Evolutionary conservation across 2,888 invertebrate genomes (phyloP), one percentile per base, ranked within the genome.

Genomic region (Lycaena phlaeas): DNA sequence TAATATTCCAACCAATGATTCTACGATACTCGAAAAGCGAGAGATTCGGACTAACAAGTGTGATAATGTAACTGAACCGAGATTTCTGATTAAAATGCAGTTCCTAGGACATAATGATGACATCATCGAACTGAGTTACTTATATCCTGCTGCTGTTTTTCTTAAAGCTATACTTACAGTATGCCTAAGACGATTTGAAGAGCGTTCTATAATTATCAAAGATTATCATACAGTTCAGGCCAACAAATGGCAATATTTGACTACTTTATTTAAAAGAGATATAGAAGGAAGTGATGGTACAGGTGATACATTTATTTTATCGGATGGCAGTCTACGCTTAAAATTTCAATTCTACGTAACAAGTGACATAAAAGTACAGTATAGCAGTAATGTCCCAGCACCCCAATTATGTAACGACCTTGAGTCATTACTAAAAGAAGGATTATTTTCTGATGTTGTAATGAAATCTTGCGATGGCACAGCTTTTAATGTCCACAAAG

Each of bases 221-320:
- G 81, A 82, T 39, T 81, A 77, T 43, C 78, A 76, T 40, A 75
- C 75, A 3, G 67, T 79, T 2, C 73, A 74, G 51, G 71, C 72
- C 0, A 79, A 82, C 44, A 78, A 79, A 48, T 82, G 82, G 82
- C 81, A 82, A 51, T 81, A 75, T 46, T 56, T 84, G 31, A 72
- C 77, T 2, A 78, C 76, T 1, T 53, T 82, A 12, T 81, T 65
- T 41, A 84, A 78, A 38, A 59, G 72, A 15, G 81, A 81, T 37
- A 69, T 82, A 26, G 64, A 61, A 0, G 70, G 66, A 44, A 63
- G 64, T 36, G 73, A 75, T 22, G 73, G 71, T n/a, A n/a, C n/a
- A 1, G 56, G 68, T 12, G 78, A 78, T 7, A 61, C 64, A 43
- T 77, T 64, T 41, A 49, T 84, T 2, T 53, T 77, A 70, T 72